Percentiles rank a stretch among this genome's conserved stretches.
These are phyloP conservation scores for Lasioglossum morio DNA, from an alignment of 2,888 invertebrate species.

Conservation along the genomic window DNA sequence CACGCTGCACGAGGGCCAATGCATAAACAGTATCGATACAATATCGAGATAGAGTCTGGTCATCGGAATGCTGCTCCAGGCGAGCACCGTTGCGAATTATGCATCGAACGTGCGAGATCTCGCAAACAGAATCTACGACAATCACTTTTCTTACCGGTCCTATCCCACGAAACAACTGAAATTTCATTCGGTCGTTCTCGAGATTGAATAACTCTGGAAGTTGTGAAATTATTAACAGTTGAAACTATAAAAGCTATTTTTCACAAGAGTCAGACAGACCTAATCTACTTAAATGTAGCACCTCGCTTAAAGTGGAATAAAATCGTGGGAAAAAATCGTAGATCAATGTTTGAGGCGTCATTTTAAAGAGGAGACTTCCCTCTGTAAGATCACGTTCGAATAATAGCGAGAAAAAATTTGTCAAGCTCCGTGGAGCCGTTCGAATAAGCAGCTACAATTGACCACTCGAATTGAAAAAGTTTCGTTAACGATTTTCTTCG, in stretches of 20 bases:
- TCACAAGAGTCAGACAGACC: background rate
- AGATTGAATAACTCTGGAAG: background rate
- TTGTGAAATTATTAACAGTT: background rate
- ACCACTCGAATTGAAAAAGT: background rate
- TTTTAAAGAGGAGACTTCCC: background rate
- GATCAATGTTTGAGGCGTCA: background rate
- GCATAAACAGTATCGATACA: slow-evolving; percentile 55
- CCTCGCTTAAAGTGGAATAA: background rate
- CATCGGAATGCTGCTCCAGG: slow-evolving; percentile 46
- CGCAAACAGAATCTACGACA: slow-evolving; percentile 71
- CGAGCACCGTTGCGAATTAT: slow-evolving; percentile 70
- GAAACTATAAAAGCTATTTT: no score
- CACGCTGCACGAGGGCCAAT: slow-evolving; percentile 36
- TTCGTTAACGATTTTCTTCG: background rate
- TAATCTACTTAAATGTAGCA: background rate
- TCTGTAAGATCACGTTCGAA: background rate
- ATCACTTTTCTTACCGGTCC: slow-evolving; percentile 53
- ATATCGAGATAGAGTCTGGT: slow-evolving; percentile 53
- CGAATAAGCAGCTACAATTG: background rate
- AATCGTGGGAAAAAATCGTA: background rate
- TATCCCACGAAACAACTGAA: background rate
- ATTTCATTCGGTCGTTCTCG: background rate
- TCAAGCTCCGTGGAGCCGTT: background rate
- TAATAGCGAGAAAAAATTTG: background rate
- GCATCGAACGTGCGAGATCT: slow-evolving; percentile 73